A percentile compares a stretch with the other conserved stretches of the same genome.
Conservation (phyloP, 2,888 invertebrate species). For the Cephus spinipes region DNA sequence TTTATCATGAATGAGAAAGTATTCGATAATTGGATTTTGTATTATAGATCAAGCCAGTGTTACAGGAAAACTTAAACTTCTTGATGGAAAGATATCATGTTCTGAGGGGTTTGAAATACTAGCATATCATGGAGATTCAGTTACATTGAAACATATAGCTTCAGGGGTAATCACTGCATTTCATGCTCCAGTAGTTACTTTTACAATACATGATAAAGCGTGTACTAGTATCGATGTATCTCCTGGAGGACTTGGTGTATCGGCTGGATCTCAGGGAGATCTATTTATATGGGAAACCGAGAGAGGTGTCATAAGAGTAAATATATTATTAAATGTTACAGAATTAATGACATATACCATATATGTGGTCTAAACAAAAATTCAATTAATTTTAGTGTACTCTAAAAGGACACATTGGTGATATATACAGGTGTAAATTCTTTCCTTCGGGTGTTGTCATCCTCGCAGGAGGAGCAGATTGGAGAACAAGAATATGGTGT, state of each 20-base stretch:
- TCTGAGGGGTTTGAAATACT: conserved; percentile 66
- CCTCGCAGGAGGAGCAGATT: conserved; percentile 77
- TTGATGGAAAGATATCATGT: conserved; percentile 66
- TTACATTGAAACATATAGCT: conserved; percentile 67
- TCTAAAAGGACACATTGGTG: conserved; percentile 76
- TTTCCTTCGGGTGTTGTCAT: conserved; percentile 80
- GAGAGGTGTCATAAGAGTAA: conserved; percentile 70
- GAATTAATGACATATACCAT: not conserved
- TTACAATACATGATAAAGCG: conserved; percentile 68
- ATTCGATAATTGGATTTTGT: not conserved
- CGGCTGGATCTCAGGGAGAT: conserved; percentile 72
- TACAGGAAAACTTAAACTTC: conserved; percentile 66
- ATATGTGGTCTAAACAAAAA: not conserved
- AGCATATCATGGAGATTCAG: conserved; percentile 64
- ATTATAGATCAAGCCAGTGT: conserved; percentile 62
- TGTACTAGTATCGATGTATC: conserved; percentile 73
- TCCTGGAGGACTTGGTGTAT: conserved; percentile 73
- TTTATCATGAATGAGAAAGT: not conserved
- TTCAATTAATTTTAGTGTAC: conserved; percentile 52
- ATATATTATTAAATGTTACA: conserved; percentile 5
- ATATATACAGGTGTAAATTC: conserved; percentile 76
- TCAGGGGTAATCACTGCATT: conserved; percentile 68
- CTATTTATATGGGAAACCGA: conserved; percentile 75
- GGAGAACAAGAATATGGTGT: conserved; percentile 77
- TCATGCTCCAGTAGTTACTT: conserved; percentile 69